Conservation (phyloP, 1,140 invertebrate genomes). For the Harpegnathos saltator region DNA sequence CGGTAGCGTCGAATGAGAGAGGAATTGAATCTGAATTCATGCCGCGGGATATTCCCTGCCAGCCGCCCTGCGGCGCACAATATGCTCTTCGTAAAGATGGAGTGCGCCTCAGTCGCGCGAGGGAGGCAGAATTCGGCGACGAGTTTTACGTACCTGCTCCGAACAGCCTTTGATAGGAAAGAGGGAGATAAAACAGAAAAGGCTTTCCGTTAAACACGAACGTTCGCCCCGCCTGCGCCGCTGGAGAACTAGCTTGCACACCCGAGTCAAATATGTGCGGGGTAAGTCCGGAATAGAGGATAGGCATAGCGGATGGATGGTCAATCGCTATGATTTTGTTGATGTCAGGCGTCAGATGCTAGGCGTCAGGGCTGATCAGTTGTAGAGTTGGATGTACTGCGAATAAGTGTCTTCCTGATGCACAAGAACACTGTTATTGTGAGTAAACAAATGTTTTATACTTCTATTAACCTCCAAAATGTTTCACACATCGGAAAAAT, state of each 20-base stretch:
- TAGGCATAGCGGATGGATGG: no score
- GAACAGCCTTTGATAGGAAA: conserved; percentile 46
- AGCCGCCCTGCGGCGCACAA: not conserved
- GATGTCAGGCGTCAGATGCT: no score
- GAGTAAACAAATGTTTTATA: no score
- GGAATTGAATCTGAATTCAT: conserved; percentile 60
- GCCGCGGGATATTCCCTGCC: conserved; percentile 25
- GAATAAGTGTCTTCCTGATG: no score
- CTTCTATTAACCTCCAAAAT: no score
- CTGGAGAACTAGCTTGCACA: not conserved
- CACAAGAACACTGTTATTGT: no score
- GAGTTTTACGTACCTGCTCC: conserved; percentile 47
- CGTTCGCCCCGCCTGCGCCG: not conserved
- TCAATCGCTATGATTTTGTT: no score
- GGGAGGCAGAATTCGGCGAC: conserved; percentile 40
- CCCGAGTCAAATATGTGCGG: conserved; percentile 5
- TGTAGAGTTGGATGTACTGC: no score
- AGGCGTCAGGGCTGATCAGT: no score
- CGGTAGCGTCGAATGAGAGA: conserved; percentile 55
- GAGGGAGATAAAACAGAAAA: conserved; percentile 27
- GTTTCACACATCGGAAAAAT: no score
- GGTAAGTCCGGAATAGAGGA: no score
- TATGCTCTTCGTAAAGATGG: conserved; percentile 54
- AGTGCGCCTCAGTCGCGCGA: not conserved
- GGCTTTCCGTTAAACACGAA: conserved; percentile 3